These are phyloP conservation scores for Fopius arisanus DNA, from an alignment of 1,140 invertebrate species.

Conservation along the genomic window DNA sequence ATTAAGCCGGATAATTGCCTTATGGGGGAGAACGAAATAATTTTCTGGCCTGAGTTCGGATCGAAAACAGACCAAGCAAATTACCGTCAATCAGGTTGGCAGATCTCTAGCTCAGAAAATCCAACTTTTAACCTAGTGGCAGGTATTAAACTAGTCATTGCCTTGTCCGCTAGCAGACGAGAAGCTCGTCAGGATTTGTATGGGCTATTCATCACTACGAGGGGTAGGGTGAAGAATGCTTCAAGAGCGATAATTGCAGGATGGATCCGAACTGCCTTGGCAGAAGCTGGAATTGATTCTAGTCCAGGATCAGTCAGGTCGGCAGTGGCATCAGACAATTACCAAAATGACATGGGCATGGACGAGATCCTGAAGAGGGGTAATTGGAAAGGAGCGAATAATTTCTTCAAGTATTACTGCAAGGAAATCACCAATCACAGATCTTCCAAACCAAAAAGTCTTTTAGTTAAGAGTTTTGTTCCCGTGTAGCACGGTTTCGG, in stretches of 20 bases:
- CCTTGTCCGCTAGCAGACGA: background rate
- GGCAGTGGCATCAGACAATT: conserved; percentile 39
- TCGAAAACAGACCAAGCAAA: background rate
- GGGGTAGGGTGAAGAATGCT: background rate
- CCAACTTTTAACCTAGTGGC: background rate
- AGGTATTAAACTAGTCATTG: background rate
- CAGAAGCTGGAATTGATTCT: conserved; percentile 40
- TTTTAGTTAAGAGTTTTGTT: background rate
- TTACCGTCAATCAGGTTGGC: background rate
- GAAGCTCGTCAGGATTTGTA: background rate
- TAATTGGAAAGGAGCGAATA: conserved; percentile 35
- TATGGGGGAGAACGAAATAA: background rate
- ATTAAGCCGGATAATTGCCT: background rate
- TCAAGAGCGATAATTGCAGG: conserved; percentile 43
- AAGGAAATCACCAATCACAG: conserved; percentile 6
- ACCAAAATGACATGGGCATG: conserved; percentile 27
- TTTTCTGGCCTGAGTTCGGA: background rate
- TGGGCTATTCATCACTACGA: background rate
- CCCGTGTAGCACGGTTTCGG: background rate
- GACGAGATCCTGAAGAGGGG: conserved; percentile 36
- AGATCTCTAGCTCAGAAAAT: background rate
- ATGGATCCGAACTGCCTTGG: conserved; percentile 43
- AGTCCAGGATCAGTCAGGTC: conserved; percentile 39
- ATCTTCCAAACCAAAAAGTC: background rate
- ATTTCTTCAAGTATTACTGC: conserved; percentile 41